phyloP scores from a whole-genome alignment of 2,888 invertebrate genomes.

The Thyatira batis region DNA sequence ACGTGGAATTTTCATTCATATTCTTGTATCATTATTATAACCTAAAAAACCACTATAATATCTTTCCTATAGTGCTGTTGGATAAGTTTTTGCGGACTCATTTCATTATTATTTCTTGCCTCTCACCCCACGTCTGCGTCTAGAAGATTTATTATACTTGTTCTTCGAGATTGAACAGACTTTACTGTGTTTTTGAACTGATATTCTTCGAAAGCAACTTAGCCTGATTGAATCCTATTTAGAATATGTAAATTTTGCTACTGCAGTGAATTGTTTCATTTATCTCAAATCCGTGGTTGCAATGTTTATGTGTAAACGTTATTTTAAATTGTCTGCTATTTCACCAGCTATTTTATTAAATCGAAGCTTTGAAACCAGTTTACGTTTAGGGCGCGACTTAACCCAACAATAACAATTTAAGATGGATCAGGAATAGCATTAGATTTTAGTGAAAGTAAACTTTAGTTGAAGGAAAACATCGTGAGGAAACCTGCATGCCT shows the following conservation, averaged over 20 bases:
- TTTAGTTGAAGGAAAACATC: too few relatives aligned
- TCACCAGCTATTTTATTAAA: too few relatives aligned
- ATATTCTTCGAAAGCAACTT: neutral
- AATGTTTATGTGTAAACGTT: neutral
- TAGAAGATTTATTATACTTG: neutral
- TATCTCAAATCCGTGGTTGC: neutral
- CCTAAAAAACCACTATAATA: too few relatives aligned
- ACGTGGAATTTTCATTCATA: too few relatives aligned
- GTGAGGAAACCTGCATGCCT: too few relatives aligned
- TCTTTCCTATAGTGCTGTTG: too few relatives aligned
- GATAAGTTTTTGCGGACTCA: neutral
- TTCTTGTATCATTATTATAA: neutral
- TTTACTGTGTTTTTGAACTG: neutral
- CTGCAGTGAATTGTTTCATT: neutral
- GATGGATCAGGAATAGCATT: too few relatives aligned
- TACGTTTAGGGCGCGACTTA: too few relatives aligned
- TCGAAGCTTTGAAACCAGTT: too few relatives aligned
- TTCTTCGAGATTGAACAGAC: neutral
- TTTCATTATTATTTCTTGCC: neutral
- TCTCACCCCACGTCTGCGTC: neutral
- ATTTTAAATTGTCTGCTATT: neutral
- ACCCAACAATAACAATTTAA: too few relatives aligned
- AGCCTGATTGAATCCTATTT: neutral
- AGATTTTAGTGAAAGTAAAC: too few relatives aligned
- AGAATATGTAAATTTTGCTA: neutral